These are phyloP conservation scores for Sinodicranocentrus sp. DNA, from an alignment of 2,888 invertebrate species.

Conservation along the genomic window DNA sequence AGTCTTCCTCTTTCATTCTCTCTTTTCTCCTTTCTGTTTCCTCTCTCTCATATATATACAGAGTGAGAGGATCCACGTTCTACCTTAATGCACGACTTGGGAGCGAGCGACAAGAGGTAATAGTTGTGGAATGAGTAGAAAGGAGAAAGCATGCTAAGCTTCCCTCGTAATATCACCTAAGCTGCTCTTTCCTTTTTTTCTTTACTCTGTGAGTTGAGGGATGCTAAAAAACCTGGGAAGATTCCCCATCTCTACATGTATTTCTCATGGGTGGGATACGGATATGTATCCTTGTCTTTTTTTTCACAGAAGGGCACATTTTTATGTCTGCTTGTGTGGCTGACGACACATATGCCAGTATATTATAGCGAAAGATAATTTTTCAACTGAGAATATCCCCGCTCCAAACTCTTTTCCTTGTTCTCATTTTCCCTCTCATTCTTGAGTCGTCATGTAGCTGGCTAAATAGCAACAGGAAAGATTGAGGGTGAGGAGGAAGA, in stretches of 20 bases:
- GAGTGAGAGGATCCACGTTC: slow-evolving; percentile 55
- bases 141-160: slow-evolving; percentile 61
- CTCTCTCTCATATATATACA: slow-evolving; percentile 5
- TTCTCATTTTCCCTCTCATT: background rate
- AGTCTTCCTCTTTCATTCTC: slow-evolving; percentile 34
- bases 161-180: background rate
- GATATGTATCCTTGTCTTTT: slow-evolving; percentile 9
- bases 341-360: background rate
- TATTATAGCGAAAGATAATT: slow-evolving; percentile 15
- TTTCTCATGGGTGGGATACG: background rate
- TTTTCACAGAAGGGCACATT: too few relatives aligned
- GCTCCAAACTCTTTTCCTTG: background rate
- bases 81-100: slow-evolving; percentile 68
- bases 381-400: slow-evolving; percentile 29
- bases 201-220: background rate
- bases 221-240: background rate
- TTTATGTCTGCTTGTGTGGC: slow-evolving; percentile 16
- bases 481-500: too few relatives aligned
- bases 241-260: background rate
- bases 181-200: background rate
- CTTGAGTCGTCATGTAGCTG: slow-evolving; percentile 13
- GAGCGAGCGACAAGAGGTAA: slow-evolving; percentile 67
- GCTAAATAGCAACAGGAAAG: slow-evolving; percentile 37
- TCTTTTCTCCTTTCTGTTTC: slow-evolving; percentile 37
- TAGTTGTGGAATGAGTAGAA: slow-evolving; percentile 63